Conservation (phyloP, 2,888 invertebrate species). For the Macroteleia sp. region DNA sequence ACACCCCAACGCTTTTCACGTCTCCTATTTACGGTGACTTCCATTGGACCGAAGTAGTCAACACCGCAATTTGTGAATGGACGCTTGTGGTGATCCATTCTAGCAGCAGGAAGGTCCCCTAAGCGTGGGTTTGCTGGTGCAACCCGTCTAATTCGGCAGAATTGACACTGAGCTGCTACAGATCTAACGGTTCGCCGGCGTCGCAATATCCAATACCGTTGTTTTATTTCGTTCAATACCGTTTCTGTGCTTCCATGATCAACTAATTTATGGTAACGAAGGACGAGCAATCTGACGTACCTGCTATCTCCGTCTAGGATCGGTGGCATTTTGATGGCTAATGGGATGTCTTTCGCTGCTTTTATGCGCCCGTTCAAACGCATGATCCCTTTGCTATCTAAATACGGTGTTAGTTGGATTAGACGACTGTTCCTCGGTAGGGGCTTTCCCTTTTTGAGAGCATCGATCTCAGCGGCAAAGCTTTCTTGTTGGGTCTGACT, state of each 20-base stretch:
- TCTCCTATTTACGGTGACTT: constrained; percentile 6
- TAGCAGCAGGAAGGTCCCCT: not conserved
- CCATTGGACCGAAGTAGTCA: constrained; percentile 54
- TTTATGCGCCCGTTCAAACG: too few species aligned
- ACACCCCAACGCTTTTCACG: constrained; percentile 66
- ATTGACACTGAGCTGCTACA: not conserved
- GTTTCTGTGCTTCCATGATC: not conserved
- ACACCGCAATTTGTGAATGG: not conserved
- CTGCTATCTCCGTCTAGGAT: too few species aligned
- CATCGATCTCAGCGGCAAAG: too few species aligned
- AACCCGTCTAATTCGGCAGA: not conserved
- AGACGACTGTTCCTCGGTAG: too few species aligned
- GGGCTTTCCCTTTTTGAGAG: too few species aligned
- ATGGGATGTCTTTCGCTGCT: too few species aligned
- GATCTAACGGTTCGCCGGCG: not conserved
- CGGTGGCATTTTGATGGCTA: too few species aligned
- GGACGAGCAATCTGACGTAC: too few species aligned
- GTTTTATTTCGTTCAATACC: too few species aligned
- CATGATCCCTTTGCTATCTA: too few species aligned
- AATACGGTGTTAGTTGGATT: too few species aligned
- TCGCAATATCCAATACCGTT: not conserved
- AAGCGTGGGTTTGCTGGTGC: not conserved
- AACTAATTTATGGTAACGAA: not conserved
- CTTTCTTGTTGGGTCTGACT: too few species aligned
- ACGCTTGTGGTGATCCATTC: not conserved